Evolutionary conservation across 2,888 invertebrate genomes (phyloP), one percentile per base, ranked within the genome.

Genomic region (Onchidella celtica): DNA sequence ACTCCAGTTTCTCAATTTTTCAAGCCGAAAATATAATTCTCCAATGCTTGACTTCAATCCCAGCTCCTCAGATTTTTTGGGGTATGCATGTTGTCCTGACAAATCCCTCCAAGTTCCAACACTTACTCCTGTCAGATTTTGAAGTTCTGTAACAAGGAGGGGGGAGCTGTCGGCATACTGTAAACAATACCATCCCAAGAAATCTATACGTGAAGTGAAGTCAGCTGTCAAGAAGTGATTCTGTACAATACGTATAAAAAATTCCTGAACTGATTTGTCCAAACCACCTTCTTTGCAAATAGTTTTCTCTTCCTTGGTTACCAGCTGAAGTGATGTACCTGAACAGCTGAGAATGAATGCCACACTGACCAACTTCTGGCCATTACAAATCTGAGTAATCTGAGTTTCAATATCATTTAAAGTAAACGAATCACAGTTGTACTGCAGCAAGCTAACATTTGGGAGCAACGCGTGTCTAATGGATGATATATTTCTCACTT

Each of bases 381-480:
- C 80, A 27, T 87, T 87, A 24, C 91, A 80, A 63, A 85, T 86
- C 79, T 90, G 87, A 4, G 83, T 79, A 6, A 73, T 85, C 89
- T 88, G 85, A 92, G 92, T 88, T 47, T 92, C 86, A 63, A 94
- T 89, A 29, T 88, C 89, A 14, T 93, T 92, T 63, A 93, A 85
- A 1, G 92, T 88, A 3, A 90, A 88, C n/a, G 87, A 90, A 73
- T 94, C 93, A 87, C 93, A 93, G 81, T 93, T 93, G 86, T 92
- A 94, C 57, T 89, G 91, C 34, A 93, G 88, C 24, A 90, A 86
- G 2, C 88, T 88, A 27, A 93, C 91, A 66, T 91, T 91, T 0
- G 90, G 88, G 55, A 89, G 86, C 14, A 92, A 83, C 21, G 93
- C 91, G 57, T 89, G 86, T 57, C 90, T 84, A 27, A 93, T 86